Base-by-base conservation (phyloP, 2,888 invertebrate species). In the Malachius bipustulatus region DNA sequence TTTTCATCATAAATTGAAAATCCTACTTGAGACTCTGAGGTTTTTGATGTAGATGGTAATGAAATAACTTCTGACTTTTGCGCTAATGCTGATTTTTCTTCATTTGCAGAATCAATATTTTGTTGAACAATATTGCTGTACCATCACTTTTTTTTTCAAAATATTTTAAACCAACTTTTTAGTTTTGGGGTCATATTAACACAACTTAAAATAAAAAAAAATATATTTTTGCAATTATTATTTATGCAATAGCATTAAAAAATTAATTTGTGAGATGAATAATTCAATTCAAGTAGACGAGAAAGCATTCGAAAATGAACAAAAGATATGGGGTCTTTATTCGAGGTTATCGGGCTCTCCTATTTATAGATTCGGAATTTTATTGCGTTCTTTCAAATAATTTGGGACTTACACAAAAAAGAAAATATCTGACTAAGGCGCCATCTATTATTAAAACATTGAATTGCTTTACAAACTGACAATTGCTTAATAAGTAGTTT, bases 101-200 rank as follows among this genome's bases (percentile, higher is more conserved):
- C n/a, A 6, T 19, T 19, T 6, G 6, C 24, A 19, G 24, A 19
- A 19, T 19, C 24, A 19, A 19, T n/a, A 19, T 14, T 41, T 41
- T 40, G 35, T 39, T 24, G 32, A 39, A 40, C 34, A 40, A 41
- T 33, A 36, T 41, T 32, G 26, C 38, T 19, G 24, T 19, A 19
- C 24, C 24, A n/a, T 19, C 24, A 19, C 24, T 19, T 6, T 19
- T 19, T 19, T 19, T 19, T 19, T 19, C 6, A 19, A 19, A 19
- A 8, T 8, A 19, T 19, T 19, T n/a, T n/a, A 19, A 19, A 19
- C 24, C 24, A n/a, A 19, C 24, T 19, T 19, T n/a, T n/a, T 19
- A 19, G 6, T 19, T 19, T 19, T 19, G 24, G n/a, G 6, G n/a
- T n/a, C 24, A 19, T 19, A 19, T 19, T n/a, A 19, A 19, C n/a